Percentiles rank a stretch among this genome's conserved stretches.
Evolutionary conservation across 2,113 vertebrate genomes (phyloP).

Genomic region (Apodemus speciosus): DNA sequence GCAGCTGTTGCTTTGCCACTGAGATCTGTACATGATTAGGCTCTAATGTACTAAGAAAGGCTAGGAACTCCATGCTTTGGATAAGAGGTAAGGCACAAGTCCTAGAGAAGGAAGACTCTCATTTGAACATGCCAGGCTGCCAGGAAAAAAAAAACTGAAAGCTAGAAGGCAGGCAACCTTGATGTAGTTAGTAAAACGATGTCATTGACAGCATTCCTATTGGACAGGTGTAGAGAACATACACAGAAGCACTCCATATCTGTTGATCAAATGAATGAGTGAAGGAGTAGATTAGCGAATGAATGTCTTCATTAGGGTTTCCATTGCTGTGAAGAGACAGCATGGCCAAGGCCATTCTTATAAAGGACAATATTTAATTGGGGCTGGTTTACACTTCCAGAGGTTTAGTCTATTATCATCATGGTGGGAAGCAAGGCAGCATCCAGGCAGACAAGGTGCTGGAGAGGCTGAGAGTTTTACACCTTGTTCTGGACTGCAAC

Average conservation of each 20-base stretch:
- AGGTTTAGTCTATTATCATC: too few species aligned
- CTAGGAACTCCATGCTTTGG: not conserved
- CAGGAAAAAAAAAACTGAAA: slow-evolving; percentile 28
- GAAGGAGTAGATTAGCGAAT: not conserved
- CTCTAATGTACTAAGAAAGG: slow-evolving; percentile 49
- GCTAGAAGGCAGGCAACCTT: slow-evolving; percentile 9
- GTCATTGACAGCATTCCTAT: not conserved
- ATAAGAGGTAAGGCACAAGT: not conserved
- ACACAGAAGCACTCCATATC: not conserved
- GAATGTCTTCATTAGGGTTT: too few species aligned
- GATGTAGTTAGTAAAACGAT: not conserved
- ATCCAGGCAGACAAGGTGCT: too few species aligned
- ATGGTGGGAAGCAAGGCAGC: too few species aligned
- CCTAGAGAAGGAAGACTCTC: not conserved
- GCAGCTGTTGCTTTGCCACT: slow-evolving; percentile 29
- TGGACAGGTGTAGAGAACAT: not conserved
- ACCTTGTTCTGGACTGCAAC: too few species aligned
- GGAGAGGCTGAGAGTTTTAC: too few species aligned
- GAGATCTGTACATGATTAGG: slow-evolving; percentile 14
- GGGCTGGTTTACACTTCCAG: too few species aligned
- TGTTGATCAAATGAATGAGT: not conserved
- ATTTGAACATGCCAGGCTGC: slow-evolving; percentile 18
- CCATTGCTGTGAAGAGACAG: too few species aligned
- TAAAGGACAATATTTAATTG: too few species aligned
- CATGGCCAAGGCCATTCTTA: too few species aligned